Evolutionary conservation across 1,140 invertebrate genomes (phyloP), one percentile per base, ranked within the genome.

Genomic region (Calephelis nemesis): DNA sequence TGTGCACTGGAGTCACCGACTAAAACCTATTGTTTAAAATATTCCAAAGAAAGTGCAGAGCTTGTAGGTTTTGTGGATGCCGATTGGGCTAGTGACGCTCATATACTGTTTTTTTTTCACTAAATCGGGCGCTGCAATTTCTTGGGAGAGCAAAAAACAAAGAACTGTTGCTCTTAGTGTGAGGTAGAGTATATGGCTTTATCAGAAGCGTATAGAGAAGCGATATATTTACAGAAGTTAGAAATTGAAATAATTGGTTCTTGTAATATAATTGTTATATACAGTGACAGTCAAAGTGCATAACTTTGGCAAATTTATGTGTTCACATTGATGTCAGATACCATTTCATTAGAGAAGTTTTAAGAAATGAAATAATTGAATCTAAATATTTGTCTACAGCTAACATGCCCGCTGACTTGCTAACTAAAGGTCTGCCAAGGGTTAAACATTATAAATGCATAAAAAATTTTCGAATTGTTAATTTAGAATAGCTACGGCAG

Each of bases 141-240:
- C 76, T 54, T 87, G 85, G 83, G 75, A 75, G 45, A 86, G 74
- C 12, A 84, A 82, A 62, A 86, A 83, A 15, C 83, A 85, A 69
- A 73, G 66, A 13, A 77, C 77, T 45, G 79, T 84, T 7, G 76
- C 88, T 39, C 65, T 83, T 0, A 84, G 78, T 80, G 70, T 39
- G 81, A 90, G 63, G 74, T 82, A 4, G 83, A 89, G 58, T 88
- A 85, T 70, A 77, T 88, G 72, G 83, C 76, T 45, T 62, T 82
- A 47, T 77, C 72, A 49, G 68, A 70, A 50, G 71, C 75, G 5
- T 65, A 75, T 67, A 48, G 70, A 47, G 72, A 79, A 72, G 72
- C 47, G 1, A n/a, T 50, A 12, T 58, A 58, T 19, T 19, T 58
- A 19, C 71, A 68, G 30, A 72, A 70, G 8, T 62, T 75, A 67